Percentiles rank a stretch among this genome's conserved stretches.
These are phyloP conservation scores for Lithosia quadra DNA, from an alignment of 2,888 invertebrate species.

Conservation along the genomic window DNA sequence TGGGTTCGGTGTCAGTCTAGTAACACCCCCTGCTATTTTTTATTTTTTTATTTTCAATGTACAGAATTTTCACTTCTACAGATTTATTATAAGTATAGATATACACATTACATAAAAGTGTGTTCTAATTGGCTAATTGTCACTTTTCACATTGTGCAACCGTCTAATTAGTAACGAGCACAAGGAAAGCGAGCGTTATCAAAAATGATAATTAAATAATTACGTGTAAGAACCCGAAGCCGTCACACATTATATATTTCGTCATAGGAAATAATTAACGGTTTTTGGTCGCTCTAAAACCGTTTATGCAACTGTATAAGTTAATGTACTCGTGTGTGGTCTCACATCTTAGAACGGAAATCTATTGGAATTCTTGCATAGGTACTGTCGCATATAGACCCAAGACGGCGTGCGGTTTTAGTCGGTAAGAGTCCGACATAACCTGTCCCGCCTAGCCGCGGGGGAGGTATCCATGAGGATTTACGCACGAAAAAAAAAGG, in stretches of 20 bases:
- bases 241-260: constrained; percentile 41
- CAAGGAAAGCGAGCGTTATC: constrained; percentile 39
- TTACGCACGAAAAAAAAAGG: no score
- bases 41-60: no score
- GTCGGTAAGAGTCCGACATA: no score
- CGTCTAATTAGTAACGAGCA: constrained; percentile 44
- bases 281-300: constrained; percentile 26
- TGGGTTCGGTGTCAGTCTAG: no score
- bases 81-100: not conserved
- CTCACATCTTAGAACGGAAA: not conserved
- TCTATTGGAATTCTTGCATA: no score
- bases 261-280: constrained; percentile 48
- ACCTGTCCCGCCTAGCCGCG: no score
- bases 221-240: constrained; percentile 40
- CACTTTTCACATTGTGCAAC: constrained; percentile 40
- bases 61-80: no score
- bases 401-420: no score
- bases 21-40: no score
- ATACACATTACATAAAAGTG: constrained; percentile 24
- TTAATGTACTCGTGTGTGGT: constrained; percentile 14
- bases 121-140: constrained; percentile 21
- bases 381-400: no score
- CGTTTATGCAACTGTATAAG: constrained; percentile 20
- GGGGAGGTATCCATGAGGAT: no score
- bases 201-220: constrained; percentile 48